Percentiles rank a stretch among this genome's conserved stretches.
Evolutionary conservation across 2,113 vertebrate genomes (phyloP).

Genomic region (Vidua macroura): DNA sequence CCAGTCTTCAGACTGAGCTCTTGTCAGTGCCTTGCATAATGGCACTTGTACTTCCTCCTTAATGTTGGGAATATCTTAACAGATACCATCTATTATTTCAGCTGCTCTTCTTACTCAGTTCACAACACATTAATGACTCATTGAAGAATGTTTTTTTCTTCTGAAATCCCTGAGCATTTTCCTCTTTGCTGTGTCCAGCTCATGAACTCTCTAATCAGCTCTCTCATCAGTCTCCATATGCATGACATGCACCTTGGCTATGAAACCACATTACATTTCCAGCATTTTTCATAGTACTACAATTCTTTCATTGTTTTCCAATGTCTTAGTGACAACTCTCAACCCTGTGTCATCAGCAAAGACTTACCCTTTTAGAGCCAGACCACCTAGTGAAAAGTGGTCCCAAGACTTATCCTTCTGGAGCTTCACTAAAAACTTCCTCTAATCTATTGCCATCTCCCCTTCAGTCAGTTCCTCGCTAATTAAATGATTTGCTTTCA

Average conservation of each 20-base stretch:
- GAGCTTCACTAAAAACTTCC: not conserved
- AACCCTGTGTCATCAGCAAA: not conserved
- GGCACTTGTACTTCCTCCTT: not conserved
- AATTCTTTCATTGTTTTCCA: not conserved
- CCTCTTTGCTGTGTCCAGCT: not conserved
- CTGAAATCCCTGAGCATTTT: not conserved
- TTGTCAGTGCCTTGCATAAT: not conserved
- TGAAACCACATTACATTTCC: not conserved
- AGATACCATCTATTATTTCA: conserved; percentile 21
- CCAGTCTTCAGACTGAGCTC: not conserved
- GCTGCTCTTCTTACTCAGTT: not conserved
- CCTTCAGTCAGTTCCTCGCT: not conserved
- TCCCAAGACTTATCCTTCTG: not conserved
- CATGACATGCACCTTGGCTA: not conserved
- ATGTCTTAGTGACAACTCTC: not conserved
- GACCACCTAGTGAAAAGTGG: not conserved
- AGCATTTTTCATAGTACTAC: not conserved
- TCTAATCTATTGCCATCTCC: conserved; percentile 2
- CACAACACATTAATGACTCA: not conserved
- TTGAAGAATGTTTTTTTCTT: not conserved
- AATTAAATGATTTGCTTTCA: not conserved
- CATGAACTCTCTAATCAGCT: not conserved
- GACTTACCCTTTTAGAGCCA: not conserved
- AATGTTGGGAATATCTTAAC: not conserved
- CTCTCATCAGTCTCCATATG: not conserved